Conservation (phyloP, 2,113 vertebrate species). For the Miniopterus natalensis region DNA sequence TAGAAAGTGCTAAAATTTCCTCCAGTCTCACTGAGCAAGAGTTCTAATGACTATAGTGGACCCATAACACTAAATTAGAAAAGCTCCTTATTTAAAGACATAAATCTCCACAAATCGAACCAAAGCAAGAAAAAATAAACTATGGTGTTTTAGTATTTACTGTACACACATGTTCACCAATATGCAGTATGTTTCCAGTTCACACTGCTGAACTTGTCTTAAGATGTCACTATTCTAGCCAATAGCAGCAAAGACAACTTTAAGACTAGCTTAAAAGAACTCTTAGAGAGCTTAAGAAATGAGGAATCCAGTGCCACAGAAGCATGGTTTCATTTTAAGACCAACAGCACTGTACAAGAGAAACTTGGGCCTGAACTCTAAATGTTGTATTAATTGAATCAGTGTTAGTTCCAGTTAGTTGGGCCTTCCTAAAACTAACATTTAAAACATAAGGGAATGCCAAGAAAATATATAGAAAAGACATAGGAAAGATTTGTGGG, state of each 20-base stretch:
- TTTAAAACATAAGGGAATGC: neutral
- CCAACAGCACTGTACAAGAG: neutral
- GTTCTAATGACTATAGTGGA: neutral
- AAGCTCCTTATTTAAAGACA: conserved; percentile 21
- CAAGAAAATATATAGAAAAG: neutral
- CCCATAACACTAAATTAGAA: neutral
- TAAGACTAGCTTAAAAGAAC: neutral
- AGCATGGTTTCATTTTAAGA: neutral
- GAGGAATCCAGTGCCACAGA: neutral
- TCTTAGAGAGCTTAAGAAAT: neutral
- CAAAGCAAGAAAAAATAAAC: conserved; percentile 31
- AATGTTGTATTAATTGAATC: neutral
- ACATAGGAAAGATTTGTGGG: neutral
- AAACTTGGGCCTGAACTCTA: neutral
- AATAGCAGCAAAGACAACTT: neutral
- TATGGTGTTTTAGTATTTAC: neutral
- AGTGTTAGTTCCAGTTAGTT: neutral
- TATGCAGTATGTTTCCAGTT: neutral
- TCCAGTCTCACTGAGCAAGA: neutral
- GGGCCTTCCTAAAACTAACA: neutral
- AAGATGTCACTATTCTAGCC: neutral
- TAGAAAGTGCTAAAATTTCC: neutral
- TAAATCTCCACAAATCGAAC: conserved; percentile 4
- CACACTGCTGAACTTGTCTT: neutral
- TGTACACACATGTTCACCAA: neutral